Evolutionary conservation across 2,113 vertebrate genomes (phyloP).

Genomic region (Sebastes schlegelii): DNA sequence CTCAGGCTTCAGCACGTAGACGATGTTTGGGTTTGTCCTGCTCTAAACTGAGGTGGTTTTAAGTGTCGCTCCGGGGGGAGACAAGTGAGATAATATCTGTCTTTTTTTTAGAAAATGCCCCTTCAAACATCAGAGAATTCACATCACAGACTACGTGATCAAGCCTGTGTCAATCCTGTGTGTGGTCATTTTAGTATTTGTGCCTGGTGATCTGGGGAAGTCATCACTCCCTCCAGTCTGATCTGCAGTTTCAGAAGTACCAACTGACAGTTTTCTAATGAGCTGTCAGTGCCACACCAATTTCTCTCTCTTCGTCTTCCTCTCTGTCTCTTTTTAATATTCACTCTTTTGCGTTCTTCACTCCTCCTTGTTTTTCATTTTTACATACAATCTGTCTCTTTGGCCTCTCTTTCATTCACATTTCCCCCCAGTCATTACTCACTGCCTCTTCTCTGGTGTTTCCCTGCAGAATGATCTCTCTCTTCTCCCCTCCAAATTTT

Average conservation of each 20-base stretch:
- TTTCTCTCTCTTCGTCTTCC: not conserved
- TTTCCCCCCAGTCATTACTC: not conserved
- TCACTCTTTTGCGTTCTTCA: not conserved
- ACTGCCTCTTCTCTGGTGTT: not conserved
- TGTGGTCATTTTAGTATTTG: not conserved
- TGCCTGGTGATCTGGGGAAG: not conserved
- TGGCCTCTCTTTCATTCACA: not conserved
- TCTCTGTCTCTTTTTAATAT: not conserved
- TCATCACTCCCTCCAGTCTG: not conserved
- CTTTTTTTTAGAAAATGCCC: slow-evolving; percentile 30
- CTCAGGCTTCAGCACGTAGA: not conserved
- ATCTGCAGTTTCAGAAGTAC: not conserved
- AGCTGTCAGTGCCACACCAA: not conserved
- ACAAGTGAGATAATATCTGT: not conserved
- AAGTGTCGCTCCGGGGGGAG: too few species aligned
- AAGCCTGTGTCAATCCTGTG: not conserved
- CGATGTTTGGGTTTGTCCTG: not conserved
- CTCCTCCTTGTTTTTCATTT: not conserved
- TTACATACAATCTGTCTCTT: not conserved
- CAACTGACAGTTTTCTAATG: not conserved
- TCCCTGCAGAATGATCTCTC: not conserved
- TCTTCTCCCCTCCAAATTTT: not conserved
- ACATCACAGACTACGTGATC: not conserved
- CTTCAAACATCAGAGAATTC: slow-evolving; percentile 16
- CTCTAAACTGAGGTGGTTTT: too few species aligned